Evolutionary conservation across 2,797 vertebrate species (phyloP).

Genomic region (Pseudochirops cupreus): DNA sequence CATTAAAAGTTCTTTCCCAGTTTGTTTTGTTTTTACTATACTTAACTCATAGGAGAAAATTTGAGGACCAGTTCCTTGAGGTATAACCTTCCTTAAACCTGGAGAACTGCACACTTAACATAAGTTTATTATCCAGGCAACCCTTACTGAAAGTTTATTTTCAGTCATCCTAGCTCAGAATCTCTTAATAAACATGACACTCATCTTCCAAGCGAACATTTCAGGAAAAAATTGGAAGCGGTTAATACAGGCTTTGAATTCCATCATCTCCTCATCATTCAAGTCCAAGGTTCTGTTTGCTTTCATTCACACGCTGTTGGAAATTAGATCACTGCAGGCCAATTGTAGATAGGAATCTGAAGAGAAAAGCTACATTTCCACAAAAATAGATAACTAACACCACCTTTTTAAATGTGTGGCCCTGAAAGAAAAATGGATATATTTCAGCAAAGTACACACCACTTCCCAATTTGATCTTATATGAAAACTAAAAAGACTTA

Average conservation of each 20-base stretch:
- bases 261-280: constrained; percentile 35
- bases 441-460: background rate
- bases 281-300: constrained; percentile 25
- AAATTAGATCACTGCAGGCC: constrained; percentile 81
- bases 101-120: background rate
- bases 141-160: background rate
- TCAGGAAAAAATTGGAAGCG: background rate
- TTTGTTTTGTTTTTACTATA: constrained; percentile 15
- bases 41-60: constrained; percentile 13
- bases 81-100: constrained; percentile 4
- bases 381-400: constrained; percentile 88
- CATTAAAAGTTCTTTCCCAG: constrained; percentile 4
- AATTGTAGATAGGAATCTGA: constrained; percentile 86
- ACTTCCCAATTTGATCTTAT: background rate
- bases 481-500: constrained; percentile 72
- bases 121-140: background rate
- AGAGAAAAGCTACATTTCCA: constrained; percentile 89
- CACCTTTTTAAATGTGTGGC: constrained; percentile 86
- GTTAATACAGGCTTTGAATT: background rate
- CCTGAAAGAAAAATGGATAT: constrained; percentile 82
- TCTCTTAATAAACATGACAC: background rate
- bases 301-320: background rate
- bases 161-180: constrained; percentile 1
- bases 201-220: constrained; percentile 50
- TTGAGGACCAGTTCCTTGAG: background rate